Base-by-base conservation (phyloP, 2,113 vertebrate species). In the Sula dactylatra region DNA sequence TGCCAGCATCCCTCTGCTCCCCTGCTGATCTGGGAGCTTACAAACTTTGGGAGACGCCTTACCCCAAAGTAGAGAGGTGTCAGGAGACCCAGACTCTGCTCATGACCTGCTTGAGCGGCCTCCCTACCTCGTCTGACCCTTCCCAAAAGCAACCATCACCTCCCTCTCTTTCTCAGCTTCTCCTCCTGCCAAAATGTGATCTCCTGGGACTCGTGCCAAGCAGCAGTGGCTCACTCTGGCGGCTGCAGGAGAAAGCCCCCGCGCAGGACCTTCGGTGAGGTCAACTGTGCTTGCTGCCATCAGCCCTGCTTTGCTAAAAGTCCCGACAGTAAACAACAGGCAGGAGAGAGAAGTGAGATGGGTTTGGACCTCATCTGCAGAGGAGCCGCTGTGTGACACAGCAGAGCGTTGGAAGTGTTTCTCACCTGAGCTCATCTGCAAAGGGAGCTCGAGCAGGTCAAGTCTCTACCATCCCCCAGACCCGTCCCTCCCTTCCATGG, bases 401-500 rank as follows among this genome's bases (percentile, higher is more conserved):
- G 55, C 38, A 38, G 44, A 77, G 34, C 49, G 71, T 71, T 3
- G 2, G 95, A 58, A 72, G 92, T 36, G 18, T 12, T 71, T 84
- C 66, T 65, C 0, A 0, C 62, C 47, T 69, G 74, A 87, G n/a
- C 26, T 90, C 54, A 50, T 21, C 21, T 18, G 18, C 31, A 18
- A 64, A 47, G 25, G 59, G 14, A 78, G 8, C 21, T 58, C 1
- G 3, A 36, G 10, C 0, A 3, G 24, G 38, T 61, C 52, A 44
- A 42, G 8, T 16, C 19, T 21, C 26, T 54, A 18, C 44, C 1
- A 0, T 8, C 9, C 8, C 7, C 4, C 82, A 38, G 22, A 22
- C 18, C 24, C 1, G 0, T 11, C 36, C 17, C 24, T 42, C 16
- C 31, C 42, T 64, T 52, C 59, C 45, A 38, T 0, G 0, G 10